Evolutionary conservation across 1,140 invertebrate species (phyloP), one percentile per base, ranked within the genome.

Genomic region (Lepidurus arcticus): DNA sequence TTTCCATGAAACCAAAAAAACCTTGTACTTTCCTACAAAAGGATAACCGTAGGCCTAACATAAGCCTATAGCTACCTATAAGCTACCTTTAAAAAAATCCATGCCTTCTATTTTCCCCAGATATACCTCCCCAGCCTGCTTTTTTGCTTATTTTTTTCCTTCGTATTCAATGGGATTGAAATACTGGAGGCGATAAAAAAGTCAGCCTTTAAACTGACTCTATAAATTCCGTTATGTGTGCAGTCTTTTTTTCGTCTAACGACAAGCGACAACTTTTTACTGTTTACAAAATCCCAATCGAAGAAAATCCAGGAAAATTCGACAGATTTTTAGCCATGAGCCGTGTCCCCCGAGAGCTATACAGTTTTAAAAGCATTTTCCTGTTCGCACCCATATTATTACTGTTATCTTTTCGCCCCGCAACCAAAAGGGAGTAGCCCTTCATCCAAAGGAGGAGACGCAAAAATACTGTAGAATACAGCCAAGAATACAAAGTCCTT

Each of bases 381-480:
- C 53, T 65, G 53, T 65, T 65, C 53, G 53, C 53, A 65, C 53
- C 53, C 53, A 13, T 65, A 65, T 65, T 65, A 65, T 65, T 65
- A 65, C 53, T 65, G 53, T 21, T 65, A 65, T 65, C 53, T 65
- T 21, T 9, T 65, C n/a, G 53, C 53, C 53, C 53, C 21, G 53
- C 6, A 65, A 65, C 8, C 53, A 7, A 21, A 34, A 65, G 53
- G 53, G 13, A 65, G 53, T 65, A 65, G 53, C 8, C 53, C 34
- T n/a, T 65, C 53, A 65, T 65, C 7, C 6, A 9, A 13, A 65
- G 16, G 34, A 34, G 34, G 1, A 34, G 34, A 34, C 34, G 4
- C 34, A 4, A 3, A 3, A 2, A 34, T 34, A 34, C 34, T 3
- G 4, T 65, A 65, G 16, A 65, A 65, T 65, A 21, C 16, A 21